Base-by-base conservation (phyloP, 2,888 invertebrate species). In the Bombylius discolor region DNA sequence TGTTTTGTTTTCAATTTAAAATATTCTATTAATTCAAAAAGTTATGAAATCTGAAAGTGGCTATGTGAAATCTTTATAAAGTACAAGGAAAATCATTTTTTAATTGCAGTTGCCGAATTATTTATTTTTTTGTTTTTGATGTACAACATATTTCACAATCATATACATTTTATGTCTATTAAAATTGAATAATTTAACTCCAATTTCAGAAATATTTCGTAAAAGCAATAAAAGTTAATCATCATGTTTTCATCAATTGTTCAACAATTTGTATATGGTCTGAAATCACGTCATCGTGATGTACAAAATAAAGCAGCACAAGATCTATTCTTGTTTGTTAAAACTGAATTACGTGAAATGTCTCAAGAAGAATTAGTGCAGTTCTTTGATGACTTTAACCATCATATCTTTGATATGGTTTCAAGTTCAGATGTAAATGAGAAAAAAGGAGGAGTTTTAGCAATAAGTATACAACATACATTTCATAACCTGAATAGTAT, bases 331-430 rank as follows among this genome's bases (percentile, higher is more conserved):
- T 83, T 89, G 60, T 96, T 89, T 76, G 91, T 90, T 11, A 92
- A 90, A 71, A 92, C 92, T 8, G 94, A 94, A 68, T 72, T 94
- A 51, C 81, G 91, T 7, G 94, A 93, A 75, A 89, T 91, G 64
- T 87, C 91, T 1, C 85, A 86, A 58, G 96, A 96, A 69, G 95
- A 95, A 68, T 82, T 94, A 61, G 87, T 88, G 33, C 80, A 83
- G 59, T 96, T 97, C 70, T 85, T 96, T 73, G 96, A 97, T 70
- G 91, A 92, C 63, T 93, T 96, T 69, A 95, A 95, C 71, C 90
- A 92, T 68, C 90, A 93, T 68, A 95, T 97, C 62, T 92, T 91
- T 71, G 92, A 94, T 71, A 93, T 97, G 95, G 92, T 96, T 4
- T 90, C 91, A 13, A 90, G 92, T 64, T 83, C 86, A 49, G 95